Percentiles rank a stretch among this genome's conserved stretches.
These are phyloP conservation scores for Pagrus major DNA, from an alignment of 2,113 vertebrate genomes.

Conservation along the genomic window DNA sequence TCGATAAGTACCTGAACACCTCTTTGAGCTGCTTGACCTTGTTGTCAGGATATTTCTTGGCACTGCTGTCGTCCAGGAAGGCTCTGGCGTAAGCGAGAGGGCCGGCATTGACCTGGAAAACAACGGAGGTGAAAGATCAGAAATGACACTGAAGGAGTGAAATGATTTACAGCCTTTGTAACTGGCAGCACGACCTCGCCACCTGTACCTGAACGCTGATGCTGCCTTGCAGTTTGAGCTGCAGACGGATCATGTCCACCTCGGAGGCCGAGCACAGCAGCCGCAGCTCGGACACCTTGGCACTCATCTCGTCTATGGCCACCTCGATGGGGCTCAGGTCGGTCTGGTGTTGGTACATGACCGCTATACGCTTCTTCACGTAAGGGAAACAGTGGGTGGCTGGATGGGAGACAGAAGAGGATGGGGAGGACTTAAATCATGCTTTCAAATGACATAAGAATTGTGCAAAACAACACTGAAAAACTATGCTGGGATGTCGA, in stretches of 20 bases:
- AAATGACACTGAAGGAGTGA: neutral
- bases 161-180: neutral
- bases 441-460: neutral
- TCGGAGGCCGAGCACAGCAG: constrained; percentile 91
- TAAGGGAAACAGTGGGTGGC: constrained; percentile 98
- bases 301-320: constrained; percentile 98
- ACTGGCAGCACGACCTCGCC: too few species aligned
- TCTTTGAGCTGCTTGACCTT: constrained; percentile 98
- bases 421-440: neutral
- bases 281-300: constrained; percentile 92
- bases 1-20: constrained; percentile 92
- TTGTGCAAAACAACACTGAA: too few species aligned
- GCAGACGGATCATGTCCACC: constrained; percentile 99
- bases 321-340: constrained; percentile 98
- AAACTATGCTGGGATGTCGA: too few species aligned
- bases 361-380: constrained; percentile 95
- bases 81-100: constrained; percentile 96
- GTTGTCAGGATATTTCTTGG: constrained; percentile 97
- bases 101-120: constrained; percentile 93
- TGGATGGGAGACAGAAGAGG: constrained; percentile 57
- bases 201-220: constrained; percentile 89
- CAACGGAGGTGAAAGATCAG: neutral
- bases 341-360: constrained; percentile 98
- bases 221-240: constrained; percentile 97
- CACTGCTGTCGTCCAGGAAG: constrained; percentile 94